phyloP scores from a whole-genome alignment of 2,797 vertebrate species.

The Morus bassanus region DNA sequence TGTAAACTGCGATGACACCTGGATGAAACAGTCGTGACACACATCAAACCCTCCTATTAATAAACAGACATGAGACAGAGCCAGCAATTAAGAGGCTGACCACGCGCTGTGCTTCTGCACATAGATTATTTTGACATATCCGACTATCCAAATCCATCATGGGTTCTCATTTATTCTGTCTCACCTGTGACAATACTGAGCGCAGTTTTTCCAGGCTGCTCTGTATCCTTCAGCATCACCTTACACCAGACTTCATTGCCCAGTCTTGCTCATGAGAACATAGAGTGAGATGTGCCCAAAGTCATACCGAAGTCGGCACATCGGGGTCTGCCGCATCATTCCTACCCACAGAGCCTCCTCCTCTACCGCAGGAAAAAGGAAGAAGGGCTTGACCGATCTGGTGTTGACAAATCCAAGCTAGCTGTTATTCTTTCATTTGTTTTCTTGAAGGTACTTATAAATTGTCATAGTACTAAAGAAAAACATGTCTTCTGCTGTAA shows the following conservation, averaged over 20 bases:
- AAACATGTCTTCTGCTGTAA: not conserved
- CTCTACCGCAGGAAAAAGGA: not conserved
- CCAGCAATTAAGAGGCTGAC: not conserved
- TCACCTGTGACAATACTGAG: not conserved
- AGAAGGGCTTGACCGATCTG: not conserved
- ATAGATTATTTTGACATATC: not conserved
- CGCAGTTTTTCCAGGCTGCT: not conserved
- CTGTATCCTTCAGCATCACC: not conserved
- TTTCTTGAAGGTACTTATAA: not conserved
- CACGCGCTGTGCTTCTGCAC: not conserved
- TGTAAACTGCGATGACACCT: not conserved
- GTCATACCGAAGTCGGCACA: rapidly evolving
- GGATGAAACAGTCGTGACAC: not conserved
- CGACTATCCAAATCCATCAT: not conserved
- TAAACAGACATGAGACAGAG: not conserved
- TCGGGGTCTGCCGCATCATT: rapidly evolving
- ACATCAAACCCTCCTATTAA: not conserved
- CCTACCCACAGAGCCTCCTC: not conserved
- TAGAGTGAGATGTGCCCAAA: rapidly evolving
- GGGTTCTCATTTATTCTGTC: not conserved
- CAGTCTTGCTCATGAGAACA: not conserved
- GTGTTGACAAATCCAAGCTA: not conserved
- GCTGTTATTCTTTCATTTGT: rapidly evolving
- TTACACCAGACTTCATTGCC: not conserved
- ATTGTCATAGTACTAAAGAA: no score